Conservation (phyloP, 2,888 invertebrate species). For the Lithosia quadra region DNA sequence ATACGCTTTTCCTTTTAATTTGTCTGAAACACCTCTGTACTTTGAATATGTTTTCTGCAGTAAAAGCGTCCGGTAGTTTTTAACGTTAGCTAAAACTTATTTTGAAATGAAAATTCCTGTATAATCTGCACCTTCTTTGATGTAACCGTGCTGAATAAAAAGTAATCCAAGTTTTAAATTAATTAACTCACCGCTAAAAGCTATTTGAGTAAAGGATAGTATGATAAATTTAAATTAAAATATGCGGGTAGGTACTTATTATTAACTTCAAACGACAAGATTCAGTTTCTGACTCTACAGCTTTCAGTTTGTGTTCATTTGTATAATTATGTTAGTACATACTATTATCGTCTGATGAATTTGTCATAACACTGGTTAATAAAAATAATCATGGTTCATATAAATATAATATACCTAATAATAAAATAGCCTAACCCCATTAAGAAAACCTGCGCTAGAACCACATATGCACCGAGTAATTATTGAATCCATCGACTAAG, state of each 20-base stretch:
- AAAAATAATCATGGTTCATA: too few species aligned
- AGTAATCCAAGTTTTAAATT: slow-evolving; percentile 21
- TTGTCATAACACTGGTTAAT: too few species aligned
- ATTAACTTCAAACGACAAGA: not conserved
- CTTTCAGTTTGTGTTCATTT: too few species aligned
- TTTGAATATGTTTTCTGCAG: not conserved
- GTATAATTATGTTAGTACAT: too few species aligned
- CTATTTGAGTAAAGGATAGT: slow-evolving; percentile 6
- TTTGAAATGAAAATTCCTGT: slow-evolving; percentile 19
- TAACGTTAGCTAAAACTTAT: slow-evolving; percentile 21
- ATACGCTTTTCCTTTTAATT: not conserved
- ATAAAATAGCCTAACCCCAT: too few species aligned
- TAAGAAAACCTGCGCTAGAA: too few species aligned
- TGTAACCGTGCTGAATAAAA: slow-evolving; percentile 12
- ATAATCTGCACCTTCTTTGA: slow-evolving; percentile 20
- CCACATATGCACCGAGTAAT: too few species aligned
- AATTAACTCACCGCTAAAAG: slow-evolving; percentile 17
- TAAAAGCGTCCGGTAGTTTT: slow-evolving; percentile 22
- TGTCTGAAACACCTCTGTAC: not conserved
- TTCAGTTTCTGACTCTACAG: too few species aligned
- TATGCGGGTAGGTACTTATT: too few species aligned
- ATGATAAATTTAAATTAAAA: slow-evolving; percentile 8
- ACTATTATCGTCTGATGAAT: too few species aligned
- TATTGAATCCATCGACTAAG: too few species aligned
- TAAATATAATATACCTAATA: too few species aligned